Percentiles rank a stretch among this genome's conserved stretches.
These are phyloP conservation scores for Chalcosyrphus nemorum DNA, from an alignment of 2,888 invertebrate species.

Conservation along the genomic window DNA sequence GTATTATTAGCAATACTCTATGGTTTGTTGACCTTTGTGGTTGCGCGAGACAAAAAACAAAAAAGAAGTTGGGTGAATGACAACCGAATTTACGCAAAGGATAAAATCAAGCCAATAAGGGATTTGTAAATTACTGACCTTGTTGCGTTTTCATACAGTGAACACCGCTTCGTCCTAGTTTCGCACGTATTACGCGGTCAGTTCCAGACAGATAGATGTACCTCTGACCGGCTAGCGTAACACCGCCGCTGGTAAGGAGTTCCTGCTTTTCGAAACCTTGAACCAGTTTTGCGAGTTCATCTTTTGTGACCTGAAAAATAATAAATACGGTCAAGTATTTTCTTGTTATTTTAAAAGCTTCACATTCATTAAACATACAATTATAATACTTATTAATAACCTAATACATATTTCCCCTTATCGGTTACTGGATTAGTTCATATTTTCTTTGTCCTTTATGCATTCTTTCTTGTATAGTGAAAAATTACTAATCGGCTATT, in stretches of 20 bases:
- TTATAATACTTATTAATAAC: no score
- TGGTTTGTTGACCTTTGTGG: conserved; percentile 61
- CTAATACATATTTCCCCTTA: no score
- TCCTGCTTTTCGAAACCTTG: conserved; percentile 95
- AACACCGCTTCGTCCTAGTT: conserved; percentile 95
- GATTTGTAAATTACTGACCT: conserved; percentile 84
- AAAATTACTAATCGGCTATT: no score
- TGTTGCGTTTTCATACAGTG: conserved; percentile 98
- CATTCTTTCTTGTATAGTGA: no score
- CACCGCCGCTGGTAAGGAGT: conserved; percentile 93
- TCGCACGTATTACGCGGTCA: conserved; percentile 96
- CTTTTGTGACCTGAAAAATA: conserved; percentile 90
- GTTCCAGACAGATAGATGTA: conserved; percentile 98
- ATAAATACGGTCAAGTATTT: conserved; percentile 17
- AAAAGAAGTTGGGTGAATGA: background rate
- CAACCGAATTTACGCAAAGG: background rate
- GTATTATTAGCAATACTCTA: conserved; percentile 28
- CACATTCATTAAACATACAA: no score
- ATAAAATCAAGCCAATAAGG: background rate
- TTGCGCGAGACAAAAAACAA: conserved; percentile 1
- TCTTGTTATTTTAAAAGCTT: background rate
- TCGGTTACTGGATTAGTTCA: no score
- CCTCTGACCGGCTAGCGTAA: conserved; percentile 95
- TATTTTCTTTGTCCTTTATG: no score
- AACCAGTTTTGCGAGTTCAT: conserved; percentile 94